Percentiles rank a stretch among this genome's conserved stretches.
These are phyloP conservation scores for Epinotia brunnichana DNA, from an alignment of 2,888 invertebrate genomes.

Conservation along the genomic window DNA sequence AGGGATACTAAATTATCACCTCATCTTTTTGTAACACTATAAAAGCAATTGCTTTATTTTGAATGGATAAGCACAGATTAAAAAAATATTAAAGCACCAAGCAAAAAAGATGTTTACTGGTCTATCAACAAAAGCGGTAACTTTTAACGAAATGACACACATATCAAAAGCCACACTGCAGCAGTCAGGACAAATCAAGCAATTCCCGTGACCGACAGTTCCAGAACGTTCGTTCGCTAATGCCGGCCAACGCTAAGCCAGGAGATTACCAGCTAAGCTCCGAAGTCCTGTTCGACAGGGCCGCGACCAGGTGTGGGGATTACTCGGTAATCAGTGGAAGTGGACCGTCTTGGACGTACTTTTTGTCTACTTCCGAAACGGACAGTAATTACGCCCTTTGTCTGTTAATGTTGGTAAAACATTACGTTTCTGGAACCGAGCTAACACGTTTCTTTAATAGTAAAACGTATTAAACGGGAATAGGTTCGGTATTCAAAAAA, in stretches of 20 bases:
- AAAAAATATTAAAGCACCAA: neutral
- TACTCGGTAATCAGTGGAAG: constrained; percentile 49
- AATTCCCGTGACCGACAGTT: constrained; percentile 5
- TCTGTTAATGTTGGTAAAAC: neutral
- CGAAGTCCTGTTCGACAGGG: constrained; percentile 27
- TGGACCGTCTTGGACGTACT: constrained; percentile 19
- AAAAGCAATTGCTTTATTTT: no score
- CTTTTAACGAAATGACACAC: neutral
- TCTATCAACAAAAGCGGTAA: neutral
- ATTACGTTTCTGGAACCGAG: no score
- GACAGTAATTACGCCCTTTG: neutral
- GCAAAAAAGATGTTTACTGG: neutral
- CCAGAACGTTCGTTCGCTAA: constrained; percentile 11
- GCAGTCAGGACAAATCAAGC: constrained; percentile 12
- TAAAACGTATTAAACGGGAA: no score
- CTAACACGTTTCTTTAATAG: no score
- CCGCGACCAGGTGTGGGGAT: constrained; percentile 45
- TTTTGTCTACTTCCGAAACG: constrained; percentile 15
- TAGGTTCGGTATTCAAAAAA: no score
- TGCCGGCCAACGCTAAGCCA: constrained; percentile 12
- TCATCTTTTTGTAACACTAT: no score
- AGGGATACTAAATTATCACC: no score
- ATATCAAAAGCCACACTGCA: neutral
- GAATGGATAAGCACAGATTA: neutral
- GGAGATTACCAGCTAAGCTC: constrained; percentile 27